Evolutionary conservation across 2,888 invertebrate species (phyloP), one percentile per base, ranked within the genome.

Genomic region (Mycalesis mineus): DNA sequence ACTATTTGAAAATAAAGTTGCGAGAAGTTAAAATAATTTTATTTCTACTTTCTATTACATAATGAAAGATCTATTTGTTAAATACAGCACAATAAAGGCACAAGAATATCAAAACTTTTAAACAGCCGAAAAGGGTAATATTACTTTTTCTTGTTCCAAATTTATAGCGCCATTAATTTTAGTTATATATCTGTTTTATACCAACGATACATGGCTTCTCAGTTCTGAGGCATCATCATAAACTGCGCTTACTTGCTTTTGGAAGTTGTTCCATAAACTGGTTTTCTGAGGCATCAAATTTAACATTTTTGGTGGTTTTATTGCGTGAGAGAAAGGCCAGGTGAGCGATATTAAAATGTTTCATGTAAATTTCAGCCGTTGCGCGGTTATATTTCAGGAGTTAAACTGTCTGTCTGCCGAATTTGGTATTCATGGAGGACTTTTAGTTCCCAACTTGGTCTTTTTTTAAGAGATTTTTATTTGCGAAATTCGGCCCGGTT

Each of bases 341-440:
- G 88, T 87, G 84, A 67, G 68, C 71, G 73, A 86, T 89, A 89
- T 88, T 89, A 89, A 88, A 89, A 88, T 88, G 88, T 88, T 89
- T 83, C 86, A 89, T 89, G 88, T 84, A 88, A 89, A 89, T 89
- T 77, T 73, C 69, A 72, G 73, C 67, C 73, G 72, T 78, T 77
- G 65, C 68, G 65, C 58, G 61, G 82, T 79, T 77, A 82, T 87
- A 86, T 85, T 86, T 85, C 79, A 82, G 79, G 70, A 80, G 80
- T 76, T 77, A 71, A 74, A 72, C 72, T 73, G 72, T 77, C 78
- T 79, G 83, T 80, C 79, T 80, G 77, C 58, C 67, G 70, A 72
- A 82, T 84, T 88, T 83, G 76, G 80, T 87, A 87, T 88, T 88
- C 88, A 88, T 86, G 75, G 82, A 73, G 69, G 75, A 75, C 74